Percentiles rank a stretch among this genome's conserved stretches.
Conservation (phyloP, 2,113 vertebrate genomes). For the Toxotes jaculatrix region DNA sequence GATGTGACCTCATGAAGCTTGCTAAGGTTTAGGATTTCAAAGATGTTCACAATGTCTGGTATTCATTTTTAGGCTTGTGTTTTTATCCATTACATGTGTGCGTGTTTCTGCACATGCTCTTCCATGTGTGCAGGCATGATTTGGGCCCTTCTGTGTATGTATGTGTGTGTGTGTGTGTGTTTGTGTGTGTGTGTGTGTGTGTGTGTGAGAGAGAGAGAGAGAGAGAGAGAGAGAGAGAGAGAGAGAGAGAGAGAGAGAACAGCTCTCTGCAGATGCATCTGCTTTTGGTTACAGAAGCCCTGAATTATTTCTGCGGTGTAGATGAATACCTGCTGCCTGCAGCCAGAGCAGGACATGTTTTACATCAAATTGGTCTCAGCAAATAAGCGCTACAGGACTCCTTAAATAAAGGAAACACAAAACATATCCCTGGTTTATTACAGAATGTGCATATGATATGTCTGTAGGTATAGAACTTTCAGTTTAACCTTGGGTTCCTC, state of each 20-base stretch:
- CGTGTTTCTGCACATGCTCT: slow-evolving; percentile 23
- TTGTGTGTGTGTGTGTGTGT: slow-evolving; percentile 12
- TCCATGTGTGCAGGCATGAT: background rate
- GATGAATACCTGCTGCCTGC: slow-evolving; percentile 65
- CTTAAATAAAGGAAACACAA: slow-evolving; percentile 55
- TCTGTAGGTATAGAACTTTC: slow-evolving; percentile 23
- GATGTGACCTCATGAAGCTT: background rate
- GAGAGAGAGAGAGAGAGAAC: slow-evolving; percentile 8
- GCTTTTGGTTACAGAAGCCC: slow-evolving; percentile 68
- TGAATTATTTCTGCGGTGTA: slow-evolving; percentile 43
- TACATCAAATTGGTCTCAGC: slow-evolving; percentile 48
- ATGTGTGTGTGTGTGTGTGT: slow-evolving; percentile 36
- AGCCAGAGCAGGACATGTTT: slow-evolving; percentile 60
- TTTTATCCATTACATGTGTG: slow-evolving; percentile 2
- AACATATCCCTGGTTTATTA: slow-evolving; percentile 48
- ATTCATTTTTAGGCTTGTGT: slow-evolving; percentile 46
- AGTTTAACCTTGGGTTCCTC: slow-evolving; percentile 4
- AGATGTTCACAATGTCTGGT: slow-evolving; percentile 27
- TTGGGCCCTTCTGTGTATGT: background rate
- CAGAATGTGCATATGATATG: slow-evolving; percentile 15
- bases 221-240: slow-evolving; percentile 14
- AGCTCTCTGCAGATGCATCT: slow-evolving; percentile 57
- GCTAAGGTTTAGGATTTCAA: slow-evolving; percentile 1
- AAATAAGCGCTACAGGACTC: slow-evolving; percentile 23
- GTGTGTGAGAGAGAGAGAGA: background rate